Evolutionary conservation across 92 coral and sea anemone species (phyloP), one percentile per base, ranked within the genome.

Genomic region (Hydrozoanthus gracilis): DNA sequence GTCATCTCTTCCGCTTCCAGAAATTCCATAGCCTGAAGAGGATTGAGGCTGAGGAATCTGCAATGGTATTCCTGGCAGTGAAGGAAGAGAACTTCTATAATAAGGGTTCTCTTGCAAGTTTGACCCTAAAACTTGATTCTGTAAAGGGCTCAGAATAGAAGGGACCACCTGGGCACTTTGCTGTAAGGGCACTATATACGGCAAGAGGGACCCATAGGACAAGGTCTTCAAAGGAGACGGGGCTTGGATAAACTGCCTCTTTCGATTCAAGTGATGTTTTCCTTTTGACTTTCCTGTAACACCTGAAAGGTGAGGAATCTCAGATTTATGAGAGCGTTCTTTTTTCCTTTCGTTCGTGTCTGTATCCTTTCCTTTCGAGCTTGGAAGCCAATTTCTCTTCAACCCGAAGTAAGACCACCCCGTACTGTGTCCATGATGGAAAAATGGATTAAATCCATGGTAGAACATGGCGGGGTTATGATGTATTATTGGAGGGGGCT

Each of bases 401-500:
- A 95, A 77, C 3, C 98, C 98, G n/a, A 91, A 78, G 82, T 90
- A 91, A 15, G 90, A 93, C 94, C 98, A 92, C 35, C 87, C 79
- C 27, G 71, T 86, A 39, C 94, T 89, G 84, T 77, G 88, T 11
- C 96, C 96, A 16, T 70, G 89, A 11, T 73, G 93, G 12, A 76
- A 85, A 60, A 54, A 27, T 27, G 39, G 39, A 27, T 27, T 27
- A 27, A 27, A 27, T 27, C 11, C 74, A 44, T 83, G 78, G 55
- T 79, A 92, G 78, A 83, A 94, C 93, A 86, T 75, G 78, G 95
- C 98, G 56, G 98, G 95, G 16, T 89, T 84, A 75, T 89, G 93
- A 82, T 92, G 94, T 44, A 95, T 85, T 56, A 95, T 71, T 10
- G 98, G 98, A 10, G 98, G 98, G 0, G 95, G 84, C 16, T 86